Base-by-base conservation (phyloP, 2,888 invertebrate genomes). In the Drosophila nigricruria region DNA sequence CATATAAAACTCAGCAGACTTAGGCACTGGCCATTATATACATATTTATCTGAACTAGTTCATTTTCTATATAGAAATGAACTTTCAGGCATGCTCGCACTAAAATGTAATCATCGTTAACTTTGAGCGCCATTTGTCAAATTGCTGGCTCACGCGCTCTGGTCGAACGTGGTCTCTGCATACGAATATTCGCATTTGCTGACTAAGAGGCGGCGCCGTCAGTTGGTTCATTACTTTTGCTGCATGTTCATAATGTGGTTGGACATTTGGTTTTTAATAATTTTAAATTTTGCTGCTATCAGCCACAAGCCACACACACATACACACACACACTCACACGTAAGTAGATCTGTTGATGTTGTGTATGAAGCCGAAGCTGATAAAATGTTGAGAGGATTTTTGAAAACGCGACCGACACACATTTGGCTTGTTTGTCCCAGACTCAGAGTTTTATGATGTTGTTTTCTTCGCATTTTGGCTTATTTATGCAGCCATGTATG, bases 191-290 rank as follows among this genome's bases (percentile, higher is more conserved):
- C 42, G 45, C 50, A 20, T 52, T 54, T 57, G 50, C 62, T 78
- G 61, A 60, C 70, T 75, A 57, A 67, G 67, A 57, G 60, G 56
- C 63, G 25, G 50, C 3, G n/a, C 23, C 23, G 38, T 54, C 79
- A 54, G 62, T 63, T 58, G 65, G 64, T 69, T 64, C 63, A 88
- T 85, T 85, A 85, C 70, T 73, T 69, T 72, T 50, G 53, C 59
- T 83, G 75, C 65, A 75, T 79, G 72, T 73, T 69, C 73, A 79
- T 72, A 71, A 70, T 77, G 74, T 50, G 76, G 70, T 73, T 70
- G 72, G 70, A 70, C 68, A 72, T 81, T 83, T 78, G 71, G 67
- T 69, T 85, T 86, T 86, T 81, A 75, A 86, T 85, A 88, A 88
- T 88, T 82, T 78, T 69, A 76, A 68, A 85, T 73, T 84, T 67